A percentile compares a stretch with the other conserved stretches of the same genome.
phyloP scores from a whole-genome alignment of 2,113 vertebrate genomes.

The Onychorhynchus coronatus region DNA sequence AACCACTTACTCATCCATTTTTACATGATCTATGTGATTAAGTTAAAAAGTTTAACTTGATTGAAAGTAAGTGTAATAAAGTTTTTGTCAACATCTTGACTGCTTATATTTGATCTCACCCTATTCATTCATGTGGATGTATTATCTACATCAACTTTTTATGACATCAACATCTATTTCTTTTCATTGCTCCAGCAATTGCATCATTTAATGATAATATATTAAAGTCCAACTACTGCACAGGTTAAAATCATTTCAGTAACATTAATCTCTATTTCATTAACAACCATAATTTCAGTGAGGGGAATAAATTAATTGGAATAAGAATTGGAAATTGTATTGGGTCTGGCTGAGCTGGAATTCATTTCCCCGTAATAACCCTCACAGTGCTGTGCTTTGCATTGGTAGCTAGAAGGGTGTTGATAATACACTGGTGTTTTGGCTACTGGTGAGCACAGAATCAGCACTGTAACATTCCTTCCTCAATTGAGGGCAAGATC shows the following conservation, averaged over 20 bases:
- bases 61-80: not conserved
- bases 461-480: too few relatives aligned
- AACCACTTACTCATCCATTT: not conserved
- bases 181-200: constrained; percentile 37
- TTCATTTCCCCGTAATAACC: too few relatives aligned
- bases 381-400: too few relatives aligned
- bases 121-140: not conserved
- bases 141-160: constrained; percentile 29
- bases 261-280: constrained; percentile 40
- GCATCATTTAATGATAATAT: constrained; percentile 17
- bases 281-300: not conserved
- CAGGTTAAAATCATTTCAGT: not conserved
- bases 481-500: too few relatives aligned
- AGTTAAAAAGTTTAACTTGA: constrained; percentile 6
- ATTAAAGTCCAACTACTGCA: constrained; percentile 11
- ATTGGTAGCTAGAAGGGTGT: too few relatives aligned
- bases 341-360: too few relatives aligned
- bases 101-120: constrained; percentile 15
- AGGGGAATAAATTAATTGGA: not conserved
- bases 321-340: too few relatives aligned
- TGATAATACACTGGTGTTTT: too few relatives aligned
- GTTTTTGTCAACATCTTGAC: not conserved
- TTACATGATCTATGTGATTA: not conserved
- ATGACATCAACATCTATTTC: constrained; percentile 24
- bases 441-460: too few relatives aligned